phyloP scores from a whole-genome alignment of 2,113 vertebrate genomes.

The Sardina pilchardus region DNA sequence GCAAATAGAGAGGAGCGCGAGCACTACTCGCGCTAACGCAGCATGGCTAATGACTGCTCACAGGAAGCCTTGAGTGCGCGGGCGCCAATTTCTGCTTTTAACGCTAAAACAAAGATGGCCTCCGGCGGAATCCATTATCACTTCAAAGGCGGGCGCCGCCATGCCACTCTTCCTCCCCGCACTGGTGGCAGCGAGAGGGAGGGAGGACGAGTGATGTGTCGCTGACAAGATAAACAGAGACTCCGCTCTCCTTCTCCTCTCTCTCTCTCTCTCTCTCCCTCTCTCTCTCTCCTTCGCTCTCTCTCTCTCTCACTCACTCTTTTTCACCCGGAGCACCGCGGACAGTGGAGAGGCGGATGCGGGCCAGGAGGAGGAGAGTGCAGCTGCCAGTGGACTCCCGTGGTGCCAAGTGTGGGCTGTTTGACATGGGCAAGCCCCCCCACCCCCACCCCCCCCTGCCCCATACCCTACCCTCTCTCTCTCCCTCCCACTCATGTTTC shows the following conservation, averaged over 20 bases:
- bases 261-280: neutral
- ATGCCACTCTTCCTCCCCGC: constrained; percentile 38
- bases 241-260: constrained; percentile 23
- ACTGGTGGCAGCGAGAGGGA: constrained; percentile 5
- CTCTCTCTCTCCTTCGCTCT: neutral
- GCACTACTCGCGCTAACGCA: neutral
- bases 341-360: constrained; percentile 21
- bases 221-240: constrained; percentile 62
- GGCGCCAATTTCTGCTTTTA: constrained; percentile 36
- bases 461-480: neutral
- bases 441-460: neutral
- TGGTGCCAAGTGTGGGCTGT: constrained; percentile 3
- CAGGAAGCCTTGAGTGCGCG: constrained; percentile 29
- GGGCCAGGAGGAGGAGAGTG: constrained; percentile 29
- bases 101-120: constrained; percentile 66
- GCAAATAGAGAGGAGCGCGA: neutral
- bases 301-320: constrained; percentile 20
- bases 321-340: constrained; percentile 31
- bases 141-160: constrained; percentile 61
- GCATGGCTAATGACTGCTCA: neutral
- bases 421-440: neutral
- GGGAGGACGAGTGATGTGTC: constrained; percentile 51
- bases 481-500: neutral
- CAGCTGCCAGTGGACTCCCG: constrained; percentile 12
- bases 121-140: constrained; percentile 66